Conservation (phyloP, 2,888 invertebrate species). For the Periphyllus acericola region DNA sequence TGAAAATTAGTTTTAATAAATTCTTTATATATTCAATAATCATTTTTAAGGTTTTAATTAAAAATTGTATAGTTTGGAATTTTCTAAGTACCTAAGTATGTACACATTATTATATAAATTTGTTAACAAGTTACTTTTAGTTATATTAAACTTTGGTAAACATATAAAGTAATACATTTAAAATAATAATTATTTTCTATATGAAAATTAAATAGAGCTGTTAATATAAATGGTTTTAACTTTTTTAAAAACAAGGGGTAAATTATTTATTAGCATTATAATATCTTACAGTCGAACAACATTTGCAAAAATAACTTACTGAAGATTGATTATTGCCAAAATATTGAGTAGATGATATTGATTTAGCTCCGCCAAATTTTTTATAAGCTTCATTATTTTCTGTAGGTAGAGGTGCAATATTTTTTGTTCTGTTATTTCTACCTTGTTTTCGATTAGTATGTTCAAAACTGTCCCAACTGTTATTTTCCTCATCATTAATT, state of each 20-base stretch:
- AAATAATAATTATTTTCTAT: neutral
- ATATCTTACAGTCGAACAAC: no score
- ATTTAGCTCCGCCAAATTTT: conserved; percentile 97
- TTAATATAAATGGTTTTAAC: neutral
- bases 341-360: conserved; percentile 97
- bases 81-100: no score
- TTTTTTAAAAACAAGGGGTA: neutral
- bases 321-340: conserved; percentile 80
- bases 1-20: no score
- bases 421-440: conserved; percentile 28
- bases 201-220: neutral
- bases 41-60: no score
- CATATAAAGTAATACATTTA: no score
- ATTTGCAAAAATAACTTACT: conserved; percentile 65
- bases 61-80: no score
- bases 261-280: no score
- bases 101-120: no score
- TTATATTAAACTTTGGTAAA: no score
- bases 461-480: conserved; percentile 39
- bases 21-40: no score
- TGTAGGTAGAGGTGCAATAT: conserved; percentile 49
- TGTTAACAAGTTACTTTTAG: no score
- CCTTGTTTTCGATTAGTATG: neutral
- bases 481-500: conserved; percentile 35
- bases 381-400: conserved; percentile 79